Base-by-base conservation (phyloP, 1,140 invertebrate species). In the Pseudomyrmex sp. region DNA sequence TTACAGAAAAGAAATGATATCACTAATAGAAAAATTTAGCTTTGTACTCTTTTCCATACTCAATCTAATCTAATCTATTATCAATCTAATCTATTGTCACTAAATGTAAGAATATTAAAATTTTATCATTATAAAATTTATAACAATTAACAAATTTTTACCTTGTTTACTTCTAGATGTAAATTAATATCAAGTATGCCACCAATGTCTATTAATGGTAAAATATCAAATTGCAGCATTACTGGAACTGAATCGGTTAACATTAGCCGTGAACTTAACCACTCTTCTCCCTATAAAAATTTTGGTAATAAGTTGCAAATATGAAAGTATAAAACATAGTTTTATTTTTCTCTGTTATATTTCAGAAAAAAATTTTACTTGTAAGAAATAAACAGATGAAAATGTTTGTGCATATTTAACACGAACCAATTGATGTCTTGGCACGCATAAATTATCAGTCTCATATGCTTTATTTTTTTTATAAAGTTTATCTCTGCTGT, bases 201-300 rank as follows among this genome's bases (percentile, higher is more conserved):
- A 46, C 95, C 95, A 69, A 95, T 94, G 84, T 96, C 95, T 35
- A 95, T 88, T 66, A 95, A 93, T 44, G 95, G 94, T 18, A 95
- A 85, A 75, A 95, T 90, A 83, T 95, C 91, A 85, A 95, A 95
- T 75, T 95, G 93, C 7, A 92, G 92, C 74, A 95, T 92, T 20
- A 95, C 91, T 35, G 95, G 94, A 50, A 86, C 88, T 44, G 75
- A 59, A 83, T 95, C 94, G 8, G 91, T 93, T 66, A 95, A 84
- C 44, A 94, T 91, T 15, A 95, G 70, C 94, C 94, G 95, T 2
- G 95, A 94, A 48, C 94, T 95, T 82, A 95, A 92, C 94, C 94
- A 95, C 58, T 95, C 94, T 83, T 91, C 90, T 58, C 94, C 95
- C 94, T 95, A 80, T 63, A 91, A 91, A 35, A 35, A 35, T 35